A percentile compares a stretch with the other conserved stretches of the same genome.
Evolutionary conservation across 2,888 invertebrate genomes (phyloP).

Genomic region (Xestia xanthographa): DNA sequence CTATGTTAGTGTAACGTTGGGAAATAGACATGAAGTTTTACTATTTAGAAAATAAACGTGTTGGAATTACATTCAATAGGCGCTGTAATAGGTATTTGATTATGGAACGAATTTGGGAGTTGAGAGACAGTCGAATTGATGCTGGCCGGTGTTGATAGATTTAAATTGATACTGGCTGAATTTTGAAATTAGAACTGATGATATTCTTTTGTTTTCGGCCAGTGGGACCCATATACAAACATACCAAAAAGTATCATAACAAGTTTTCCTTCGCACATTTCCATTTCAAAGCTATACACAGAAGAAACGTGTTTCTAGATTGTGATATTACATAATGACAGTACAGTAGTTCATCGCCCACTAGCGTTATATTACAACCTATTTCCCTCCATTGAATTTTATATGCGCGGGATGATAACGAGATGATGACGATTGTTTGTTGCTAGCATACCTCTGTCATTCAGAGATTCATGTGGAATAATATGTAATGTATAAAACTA

Average conservation of each 20-base stretch:
- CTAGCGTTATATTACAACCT: constrained; percentile 51
- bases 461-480: neutral
- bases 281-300: neutral
- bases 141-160: constrained; percentile 58
- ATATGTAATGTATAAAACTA: neutral
- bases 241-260: neutral
- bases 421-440: constrained; percentile 50
- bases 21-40: constrained; percentile 46
- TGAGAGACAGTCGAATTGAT: constrained; percentile 43
- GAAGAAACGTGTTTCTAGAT: constrained; percentile 34
- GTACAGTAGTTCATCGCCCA: constrained; percentile 57
- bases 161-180: constrained; percentile 57
- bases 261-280: constrained; percentile 12
- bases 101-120: constrained; percentile 56
- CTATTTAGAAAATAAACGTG: constrained; percentile 55
- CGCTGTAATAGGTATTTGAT: constrained; percentile 53
- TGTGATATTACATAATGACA: constrained; percentile 45
- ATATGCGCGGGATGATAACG: constrained; percentile 57
- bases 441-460: constrained; percentile 21
- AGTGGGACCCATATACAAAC: constrained; percentile 1
- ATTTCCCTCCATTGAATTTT: constrained; percentile 54
- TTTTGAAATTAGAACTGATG: constrained; percentile 35
- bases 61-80: constrained; percentile 44
- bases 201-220: constrained; percentile 15
- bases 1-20: constrained; percentile 41